Conservation (phyloP, 2,797 vertebrate species). For the Phoeniculus purpureus region DNA sequence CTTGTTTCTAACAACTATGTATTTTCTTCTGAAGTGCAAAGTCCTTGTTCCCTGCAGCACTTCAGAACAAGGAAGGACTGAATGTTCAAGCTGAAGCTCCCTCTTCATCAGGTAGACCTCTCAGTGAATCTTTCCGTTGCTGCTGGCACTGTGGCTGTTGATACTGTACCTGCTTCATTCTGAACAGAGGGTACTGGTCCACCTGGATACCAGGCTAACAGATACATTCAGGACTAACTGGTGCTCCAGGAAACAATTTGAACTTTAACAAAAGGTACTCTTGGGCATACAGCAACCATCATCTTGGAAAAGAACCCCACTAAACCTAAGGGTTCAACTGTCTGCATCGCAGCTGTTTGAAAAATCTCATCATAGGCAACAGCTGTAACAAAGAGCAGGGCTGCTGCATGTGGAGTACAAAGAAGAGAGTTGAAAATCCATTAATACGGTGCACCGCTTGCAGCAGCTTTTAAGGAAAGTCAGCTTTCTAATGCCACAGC, state of each 20-base stretch:
- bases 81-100: not conserved
- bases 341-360: not conserved
- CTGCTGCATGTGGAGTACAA: not conserved
- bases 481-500: not conserved
- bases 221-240: not conserved
- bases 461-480: constrained; percentile 1
- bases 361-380: not conserved
- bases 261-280: not conserved
- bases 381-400: not conserved
- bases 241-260: not conserved
- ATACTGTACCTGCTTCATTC: not conserved
- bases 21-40: not conserved
- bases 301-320: not conserved
- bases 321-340: not conserved
- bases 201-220: not conserved
- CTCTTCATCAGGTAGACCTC: not conserved
- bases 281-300: not conserved
- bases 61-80: not conserved
- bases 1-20: not conserved
- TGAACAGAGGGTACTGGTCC: not conserved
- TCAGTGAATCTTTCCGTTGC: not conserved
- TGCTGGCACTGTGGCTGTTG: not conserved
- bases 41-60: not conserved
- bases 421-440: not conserved
- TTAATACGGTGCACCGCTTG: not conserved